Conservation (phyloP, 1,140 invertebrate species). For the Diorhabda carinulata region DNA sequence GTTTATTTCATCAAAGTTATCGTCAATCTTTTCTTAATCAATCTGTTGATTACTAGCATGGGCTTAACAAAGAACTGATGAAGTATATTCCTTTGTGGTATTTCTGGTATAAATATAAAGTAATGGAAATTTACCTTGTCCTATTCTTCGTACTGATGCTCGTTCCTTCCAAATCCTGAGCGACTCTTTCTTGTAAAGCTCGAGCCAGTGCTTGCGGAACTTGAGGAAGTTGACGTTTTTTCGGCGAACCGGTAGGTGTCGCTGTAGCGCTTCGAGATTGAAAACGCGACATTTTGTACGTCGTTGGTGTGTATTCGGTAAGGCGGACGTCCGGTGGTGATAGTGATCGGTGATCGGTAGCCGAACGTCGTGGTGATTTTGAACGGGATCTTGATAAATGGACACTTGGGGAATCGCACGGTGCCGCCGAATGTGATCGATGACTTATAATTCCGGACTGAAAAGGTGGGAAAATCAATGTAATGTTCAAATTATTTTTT, state of each 20-base stretch:
- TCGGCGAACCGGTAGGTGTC: conserved; percentile 91
- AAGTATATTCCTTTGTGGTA: too few species aligned
- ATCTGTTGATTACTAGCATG: too few species aligned
- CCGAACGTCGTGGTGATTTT: conserved; percentile 59
- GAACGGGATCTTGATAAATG: conserved; percentile 57
- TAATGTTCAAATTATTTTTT: too few species aligned
- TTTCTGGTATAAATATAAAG: too few species aligned
- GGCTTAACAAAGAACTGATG: too few species aligned
- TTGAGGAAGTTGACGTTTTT: conserved; percentile 92
- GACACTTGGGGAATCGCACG: conserved; percentile 63
- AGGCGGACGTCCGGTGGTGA: conserved; percentile 65
- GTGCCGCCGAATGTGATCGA: conserved; percentile 69
- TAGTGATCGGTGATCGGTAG: conserved; percentile 62
- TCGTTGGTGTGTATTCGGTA: conserved; percentile 40
- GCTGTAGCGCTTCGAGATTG: conserved; percentile 82
- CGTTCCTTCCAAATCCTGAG: conserved; percentile 77
- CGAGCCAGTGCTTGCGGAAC: conserved; percentile 67
- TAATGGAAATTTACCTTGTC: conserved; percentile 3
- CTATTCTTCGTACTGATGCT: conserved; percentile 25
- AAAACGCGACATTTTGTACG: conserved; percentile 53
- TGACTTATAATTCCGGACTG: conserved; percentile 50
- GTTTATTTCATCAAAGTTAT: too few species aligned
- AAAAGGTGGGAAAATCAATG: conserved; percentile 20
- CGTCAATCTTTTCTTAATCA: too few species aligned
- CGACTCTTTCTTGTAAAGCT: conserved; percentile 65